phyloP scores from a whole-genome alignment of 2,113 vertebrate species.

The Galemys pyrenaicus region DNA sequence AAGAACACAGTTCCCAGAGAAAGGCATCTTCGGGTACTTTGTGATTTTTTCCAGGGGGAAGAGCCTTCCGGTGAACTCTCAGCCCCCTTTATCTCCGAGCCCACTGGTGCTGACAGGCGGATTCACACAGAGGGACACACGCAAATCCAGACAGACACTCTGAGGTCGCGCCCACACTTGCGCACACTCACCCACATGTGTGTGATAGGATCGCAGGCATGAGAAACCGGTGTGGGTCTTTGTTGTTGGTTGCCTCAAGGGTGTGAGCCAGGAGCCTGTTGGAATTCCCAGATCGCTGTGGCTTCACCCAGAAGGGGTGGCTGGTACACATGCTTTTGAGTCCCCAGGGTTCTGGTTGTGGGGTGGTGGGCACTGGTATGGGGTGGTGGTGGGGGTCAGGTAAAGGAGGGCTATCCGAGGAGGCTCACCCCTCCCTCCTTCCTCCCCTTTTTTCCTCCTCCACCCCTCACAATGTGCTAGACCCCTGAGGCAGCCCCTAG shows the following conservation, averaged over 20 bases:
- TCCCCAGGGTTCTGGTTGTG: not conserved
- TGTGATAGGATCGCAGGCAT: conserved; percentile 78
- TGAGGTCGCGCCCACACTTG: conserved; percentile 62
- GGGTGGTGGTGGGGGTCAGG: conserved; percentile 5
- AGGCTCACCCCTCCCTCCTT: not conserved
- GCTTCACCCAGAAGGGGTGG: conserved; percentile 1
- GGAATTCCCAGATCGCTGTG: conserved; percentile 65
- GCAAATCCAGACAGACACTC: conserved; percentile 59
- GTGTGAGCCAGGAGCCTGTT: conserved; percentile 65
- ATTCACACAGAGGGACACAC: conserved; percentile 42
- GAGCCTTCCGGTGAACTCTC: not conserved
- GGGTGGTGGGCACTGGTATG: not conserved
- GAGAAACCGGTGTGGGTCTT: conserved; percentile 72
- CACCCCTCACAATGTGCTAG: not conserved
- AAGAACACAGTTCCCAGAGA: not conserved
- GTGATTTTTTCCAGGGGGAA: not conserved
- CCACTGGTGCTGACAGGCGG: conserved; percentile 2
- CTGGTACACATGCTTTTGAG: not conserved
- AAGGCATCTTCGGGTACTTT: not conserved
- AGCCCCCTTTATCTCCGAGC: not conserved
- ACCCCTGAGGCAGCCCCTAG: not conserved
- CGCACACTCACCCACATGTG: conserved; percentile 63
- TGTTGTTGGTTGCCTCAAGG: conserved; percentile 77
- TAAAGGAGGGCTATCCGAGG: not conserved
- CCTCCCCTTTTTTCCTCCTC: not conserved